Evolutionary conservation across 92 coral and sea anemone species (phyloP), one percentile per base, ranked within the genome.

Genomic region (Umimayanthus chanpuru): DNA sequence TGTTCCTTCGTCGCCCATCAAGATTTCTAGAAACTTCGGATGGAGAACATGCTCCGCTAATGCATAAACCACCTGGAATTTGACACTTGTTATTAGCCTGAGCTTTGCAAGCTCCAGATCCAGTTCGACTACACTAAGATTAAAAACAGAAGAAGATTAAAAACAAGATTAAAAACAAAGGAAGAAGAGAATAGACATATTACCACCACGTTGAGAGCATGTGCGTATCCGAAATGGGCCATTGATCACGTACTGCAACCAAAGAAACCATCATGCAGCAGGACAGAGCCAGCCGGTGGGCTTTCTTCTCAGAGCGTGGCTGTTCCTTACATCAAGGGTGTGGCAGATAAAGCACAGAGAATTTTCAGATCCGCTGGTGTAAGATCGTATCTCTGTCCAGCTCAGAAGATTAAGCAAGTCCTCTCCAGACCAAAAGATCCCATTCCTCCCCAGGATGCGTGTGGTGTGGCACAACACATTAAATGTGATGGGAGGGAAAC

Each of bases 211-310:
- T 67, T 67, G 73, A 67, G 73, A 67, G 73, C 6, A n/a, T 71
- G 76, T 30, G 38, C 26, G 12, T 71, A 23, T 71, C 76, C 76
- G 76, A 71, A 71, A 71, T 71, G 36, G 76, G 76, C 76, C 76
- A 71, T 71, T 71, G 76, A 71, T 71, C 76, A 71, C 26, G 76
- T 30, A 71, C 76, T 71, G 76, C 2, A 71, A 71, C 76, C 76
- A 71, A 71, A 71, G 76, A 71, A 71, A 71, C 76, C 76, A 71
- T 71, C 76, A 71, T 71, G 76, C 76, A 71, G 76, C 16, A 29
- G 76, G 76, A 71, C 76, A 71, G 76, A 71, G n/a, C 76, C 76
- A 71, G 76, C 76, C 76, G n/a, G 76, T 18, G 76, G 76, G 76
- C 76, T 71, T 71, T n/a, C n/a, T n/a, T n/a, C n/a, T n/a, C n/a